Evolutionary conservation across 2,888 invertebrate genomes (phyloP).

Genomic region (Cheilosia grossa): DNA sequence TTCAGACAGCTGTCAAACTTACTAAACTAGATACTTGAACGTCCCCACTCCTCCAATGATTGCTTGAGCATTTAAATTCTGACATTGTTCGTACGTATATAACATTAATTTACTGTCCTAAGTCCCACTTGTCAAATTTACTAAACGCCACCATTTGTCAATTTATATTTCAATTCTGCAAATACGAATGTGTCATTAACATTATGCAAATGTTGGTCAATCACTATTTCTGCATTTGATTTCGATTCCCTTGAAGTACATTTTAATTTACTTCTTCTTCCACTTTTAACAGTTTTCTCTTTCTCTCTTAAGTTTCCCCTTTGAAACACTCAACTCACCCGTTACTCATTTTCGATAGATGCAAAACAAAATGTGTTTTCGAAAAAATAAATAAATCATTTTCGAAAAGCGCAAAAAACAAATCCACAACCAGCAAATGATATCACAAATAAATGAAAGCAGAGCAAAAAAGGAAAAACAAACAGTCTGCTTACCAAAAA

Average conservation of each 20-base stretch:
- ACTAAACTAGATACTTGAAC: too few species aligned
- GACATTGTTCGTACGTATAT: too few species aligned
- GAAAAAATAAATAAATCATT: conserved; percentile 52
- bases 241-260: neutral
- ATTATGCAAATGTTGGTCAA: too few species aligned
- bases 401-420: conserved; percentile 39
- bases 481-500: conserved; percentile 44
- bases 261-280: neutral
- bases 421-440: conserved; percentile 43
- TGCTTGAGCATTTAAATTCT: too few species aligned
- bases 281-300: neutral
- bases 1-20: too few species aligned
- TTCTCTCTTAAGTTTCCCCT: conserved; percentile 4
- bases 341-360: conserved; percentile 2
- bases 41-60: too few species aligned
- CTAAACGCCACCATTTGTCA: too few species aligned
- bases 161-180: too few species aligned
- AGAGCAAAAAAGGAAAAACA: conserved; percentile 33
- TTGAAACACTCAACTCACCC: neutral
- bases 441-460: conserved; percentile 36
- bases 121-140: too few species aligned
- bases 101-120: too few species aligned
- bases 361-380: neutral
- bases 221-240: too few species aligned
- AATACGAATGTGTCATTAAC: too few species aligned